A percentile compares a stretch with the other conserved stretches of the same genome.
Evolutionary conservation across 2,113 vertebrate genomes (phyloP).

Genomic region (Ellobius talpinus): DNA sequence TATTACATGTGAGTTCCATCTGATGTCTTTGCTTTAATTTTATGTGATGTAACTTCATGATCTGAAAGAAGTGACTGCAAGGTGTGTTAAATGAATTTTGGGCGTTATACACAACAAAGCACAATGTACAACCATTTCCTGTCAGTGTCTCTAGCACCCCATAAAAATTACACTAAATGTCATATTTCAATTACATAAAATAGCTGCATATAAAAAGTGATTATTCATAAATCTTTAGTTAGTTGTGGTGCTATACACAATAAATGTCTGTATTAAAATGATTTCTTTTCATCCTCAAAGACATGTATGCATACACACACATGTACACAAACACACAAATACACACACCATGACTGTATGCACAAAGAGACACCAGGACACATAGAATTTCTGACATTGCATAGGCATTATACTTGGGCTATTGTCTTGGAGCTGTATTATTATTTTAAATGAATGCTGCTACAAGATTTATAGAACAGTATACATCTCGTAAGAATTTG

Average conservation of each 20-base stretch:
- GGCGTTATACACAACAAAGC: background rate
- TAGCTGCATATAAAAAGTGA: background rate
- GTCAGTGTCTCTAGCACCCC: background rate
- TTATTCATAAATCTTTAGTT: background rate
- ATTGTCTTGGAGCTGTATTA: background rate
- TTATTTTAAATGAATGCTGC: background rate
- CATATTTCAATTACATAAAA: background rate
- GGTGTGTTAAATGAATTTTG: background rate
- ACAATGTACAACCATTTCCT: background rate
- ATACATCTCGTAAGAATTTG: background rate
- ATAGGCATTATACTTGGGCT: background rate
- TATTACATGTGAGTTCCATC: background rate
- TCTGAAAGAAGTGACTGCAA: background rate
- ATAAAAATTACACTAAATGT: slow-evolving; percentile 35
- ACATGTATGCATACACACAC: background rate
- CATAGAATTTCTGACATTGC: background rate
- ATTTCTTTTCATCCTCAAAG: background rate
- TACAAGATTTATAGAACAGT: no score
- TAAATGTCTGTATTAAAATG: background rate
- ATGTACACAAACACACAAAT: background rate
- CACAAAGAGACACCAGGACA: background rate
- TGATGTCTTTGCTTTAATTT: background rate
- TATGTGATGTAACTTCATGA: background rate
- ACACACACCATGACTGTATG: background rate
- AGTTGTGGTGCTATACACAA: background rate